Conservation (phyloP, 2,113 vertebrate species). For the Peromyscus leucopus region DNA sequence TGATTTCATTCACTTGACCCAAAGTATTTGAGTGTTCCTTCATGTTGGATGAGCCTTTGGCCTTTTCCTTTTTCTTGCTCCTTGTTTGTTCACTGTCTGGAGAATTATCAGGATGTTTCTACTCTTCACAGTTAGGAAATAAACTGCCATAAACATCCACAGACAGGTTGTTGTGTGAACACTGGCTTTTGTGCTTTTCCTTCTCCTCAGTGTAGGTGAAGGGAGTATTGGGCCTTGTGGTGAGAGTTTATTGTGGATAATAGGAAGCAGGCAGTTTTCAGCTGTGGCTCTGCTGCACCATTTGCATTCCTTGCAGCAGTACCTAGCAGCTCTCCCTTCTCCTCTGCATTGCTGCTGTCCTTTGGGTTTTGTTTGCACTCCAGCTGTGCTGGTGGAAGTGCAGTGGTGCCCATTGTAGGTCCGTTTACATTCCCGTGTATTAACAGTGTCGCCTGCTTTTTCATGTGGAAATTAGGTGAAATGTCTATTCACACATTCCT, state of each 20-base stretch:
- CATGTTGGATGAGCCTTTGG: neutral
- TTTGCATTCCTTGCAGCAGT: neutral
- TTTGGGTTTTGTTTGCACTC: neutral
- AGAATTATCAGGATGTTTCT: neutral
- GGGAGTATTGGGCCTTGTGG: neutral
- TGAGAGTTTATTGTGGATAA: constrained; percentile 12
- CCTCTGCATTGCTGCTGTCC: neutral
- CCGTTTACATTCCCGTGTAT: constrained; percentile 18
- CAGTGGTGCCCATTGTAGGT: neutral
- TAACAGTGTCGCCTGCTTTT: constrained; percentile 22
- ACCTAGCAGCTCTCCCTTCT: neutral
- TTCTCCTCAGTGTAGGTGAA: neutral
- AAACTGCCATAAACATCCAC: neutral
- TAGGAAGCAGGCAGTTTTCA: constrained; percentile 14
- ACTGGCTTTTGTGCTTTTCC: constrained; percentile 34
- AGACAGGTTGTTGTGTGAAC: constrained; percentile 12
- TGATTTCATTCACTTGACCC: constrained; percentile 33
- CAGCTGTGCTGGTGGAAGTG: neutral
- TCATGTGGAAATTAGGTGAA: constrained; percentile 49
- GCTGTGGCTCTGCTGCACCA: neutral
- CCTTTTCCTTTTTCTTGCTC: constrained; percentile 47
- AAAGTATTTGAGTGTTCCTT: constrained; percentile 9
- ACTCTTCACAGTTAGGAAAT: constrained; percentile 14
- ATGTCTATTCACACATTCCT: constrained; percentile 44
- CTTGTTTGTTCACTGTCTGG: constrained; percentile 42